Evolutionary conservation across 2,797 vertebrate genomes (phyloP).

Genomic region (Cyclura pinguis): DNA sequence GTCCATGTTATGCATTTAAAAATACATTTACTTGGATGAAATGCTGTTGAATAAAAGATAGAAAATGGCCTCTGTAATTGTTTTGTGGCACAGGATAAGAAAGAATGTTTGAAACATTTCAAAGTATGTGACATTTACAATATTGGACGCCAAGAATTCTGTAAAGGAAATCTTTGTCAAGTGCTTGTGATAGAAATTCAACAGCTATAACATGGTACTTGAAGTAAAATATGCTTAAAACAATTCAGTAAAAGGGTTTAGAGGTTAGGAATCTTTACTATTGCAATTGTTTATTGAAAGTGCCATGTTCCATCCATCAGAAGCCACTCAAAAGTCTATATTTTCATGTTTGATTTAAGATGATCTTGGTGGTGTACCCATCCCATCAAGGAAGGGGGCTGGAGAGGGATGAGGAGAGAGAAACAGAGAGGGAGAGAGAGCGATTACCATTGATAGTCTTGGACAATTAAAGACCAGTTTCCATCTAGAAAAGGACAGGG

Average conservation of each 20-base stretch:
- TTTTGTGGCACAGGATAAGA: conserved; percentile 1
- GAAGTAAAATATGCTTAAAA: background rate
- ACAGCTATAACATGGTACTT: background rate
- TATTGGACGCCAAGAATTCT: conserved; percentile 19
- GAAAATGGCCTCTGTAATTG: background rate
- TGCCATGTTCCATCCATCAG: background rate
- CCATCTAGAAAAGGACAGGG: too few relatives aligned
- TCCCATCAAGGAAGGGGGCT: background rate
- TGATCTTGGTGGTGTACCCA: background rate
- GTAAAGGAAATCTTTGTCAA: background rate
- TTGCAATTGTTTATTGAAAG: background rate
- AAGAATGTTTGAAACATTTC: conserved; percentile 17
- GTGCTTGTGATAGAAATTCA: background rate
- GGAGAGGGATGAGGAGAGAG: background rate
- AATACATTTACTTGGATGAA: background rate
- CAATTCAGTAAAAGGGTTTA: background rate
- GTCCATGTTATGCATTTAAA: background rate
- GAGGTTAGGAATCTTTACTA: conserved; percentile 9
- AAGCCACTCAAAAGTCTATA: background rate
- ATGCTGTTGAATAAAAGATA: background rate
- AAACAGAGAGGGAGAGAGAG: background rate
- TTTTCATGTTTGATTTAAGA: background rate
- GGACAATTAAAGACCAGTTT: background rate
- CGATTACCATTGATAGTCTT: background rate
- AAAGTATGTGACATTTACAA: conserved; percentile 8